A percentile compares a stretch with the other conserved stretches of the same genome.
Conservation (phyloP, 1,140 invertebrate genomes). For the Frieseomelitta varia region DNA sequence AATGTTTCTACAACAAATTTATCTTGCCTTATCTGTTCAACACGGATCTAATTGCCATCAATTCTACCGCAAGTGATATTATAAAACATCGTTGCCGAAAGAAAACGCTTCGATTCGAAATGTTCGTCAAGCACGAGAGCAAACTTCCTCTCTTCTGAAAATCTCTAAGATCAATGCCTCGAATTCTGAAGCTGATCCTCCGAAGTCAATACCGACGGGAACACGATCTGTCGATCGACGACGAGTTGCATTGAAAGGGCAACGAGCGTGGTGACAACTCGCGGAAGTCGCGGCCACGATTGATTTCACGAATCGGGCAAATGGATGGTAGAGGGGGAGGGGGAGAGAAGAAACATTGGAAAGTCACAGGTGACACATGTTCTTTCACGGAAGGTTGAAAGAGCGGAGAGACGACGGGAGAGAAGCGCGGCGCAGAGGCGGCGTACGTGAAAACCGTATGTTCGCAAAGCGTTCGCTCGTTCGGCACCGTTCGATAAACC, state of each 20-base stretch:
- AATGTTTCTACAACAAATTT: no score
- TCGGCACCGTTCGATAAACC: constrained; percentile 8
- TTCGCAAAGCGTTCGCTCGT: neutral
- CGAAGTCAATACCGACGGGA: no score
- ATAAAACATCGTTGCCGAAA: no score
- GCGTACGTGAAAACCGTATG: neutral
- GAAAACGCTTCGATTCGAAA: no score
- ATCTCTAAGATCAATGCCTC: no score
- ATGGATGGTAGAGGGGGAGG: neutral
- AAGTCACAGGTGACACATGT: neutral
- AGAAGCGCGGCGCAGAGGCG: neutral
- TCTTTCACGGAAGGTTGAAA: neutral
- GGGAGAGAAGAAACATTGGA: neutral
- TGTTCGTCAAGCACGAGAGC: no score
- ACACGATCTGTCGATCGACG: neutral
- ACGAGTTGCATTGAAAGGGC: neutral
- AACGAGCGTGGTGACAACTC: neutral
- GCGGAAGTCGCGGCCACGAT: neutral
- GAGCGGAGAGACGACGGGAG: neutral
- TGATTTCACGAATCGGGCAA: neutral
- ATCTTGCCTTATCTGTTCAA: no score
- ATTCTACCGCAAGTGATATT: no score
- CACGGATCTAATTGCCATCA: no score
- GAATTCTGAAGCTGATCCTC: no score
- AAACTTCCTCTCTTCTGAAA: no score